These are phyloP conservation scores for Microcaecilia unicolor DNA, from an alignment of 2,797 vertebrate genomes.

Conservation along the genomic window DNA sequence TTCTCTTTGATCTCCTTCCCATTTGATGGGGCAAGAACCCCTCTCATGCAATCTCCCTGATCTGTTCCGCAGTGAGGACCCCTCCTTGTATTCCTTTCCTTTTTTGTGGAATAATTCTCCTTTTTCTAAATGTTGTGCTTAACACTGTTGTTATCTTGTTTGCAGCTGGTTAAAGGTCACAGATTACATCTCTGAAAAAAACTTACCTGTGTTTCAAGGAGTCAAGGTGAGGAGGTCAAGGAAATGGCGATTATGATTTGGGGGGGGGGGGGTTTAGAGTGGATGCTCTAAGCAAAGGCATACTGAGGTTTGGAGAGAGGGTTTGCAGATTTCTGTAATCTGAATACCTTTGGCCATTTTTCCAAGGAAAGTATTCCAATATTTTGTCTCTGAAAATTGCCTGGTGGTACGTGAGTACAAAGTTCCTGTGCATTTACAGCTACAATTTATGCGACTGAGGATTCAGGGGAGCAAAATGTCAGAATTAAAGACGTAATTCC, in stretches of 20 bases:
- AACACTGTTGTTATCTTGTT: background rate
- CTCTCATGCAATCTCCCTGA: too few species aligned
- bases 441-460: rapidly evolving
- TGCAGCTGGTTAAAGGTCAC: slow-evolving; percentile 87
- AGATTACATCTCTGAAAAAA: slow-evolving; percentile 76
- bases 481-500: background rate
- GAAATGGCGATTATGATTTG: slow-evolving; percentile 64
- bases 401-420: background rate
- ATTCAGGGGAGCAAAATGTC: background rate
- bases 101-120: background rate
- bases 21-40: too few species aligned
- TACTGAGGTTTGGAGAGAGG: too few species aligned
- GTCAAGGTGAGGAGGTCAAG: slow-evolving; percentile 75
- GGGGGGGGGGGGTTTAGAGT: too few species aligned
- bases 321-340: too few species aligned
- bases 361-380: too few species aligned
- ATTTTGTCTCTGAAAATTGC: background rate
- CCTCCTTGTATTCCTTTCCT: too few species aligned
- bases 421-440: background rate
- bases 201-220: slow-evolving; percentile 78
- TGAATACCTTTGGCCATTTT: too few species aligned
- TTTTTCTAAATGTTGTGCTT: too few species aligned
- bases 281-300: too few species aligned
- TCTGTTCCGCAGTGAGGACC: too few species aligned
- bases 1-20: too few species aligned